Percentiles rank a stretch among this genome's conserved stretches.
phyloP scores from a whole-genome alignment of 2,888 invertebrate species.

The Nudaria mundana region DNA sequence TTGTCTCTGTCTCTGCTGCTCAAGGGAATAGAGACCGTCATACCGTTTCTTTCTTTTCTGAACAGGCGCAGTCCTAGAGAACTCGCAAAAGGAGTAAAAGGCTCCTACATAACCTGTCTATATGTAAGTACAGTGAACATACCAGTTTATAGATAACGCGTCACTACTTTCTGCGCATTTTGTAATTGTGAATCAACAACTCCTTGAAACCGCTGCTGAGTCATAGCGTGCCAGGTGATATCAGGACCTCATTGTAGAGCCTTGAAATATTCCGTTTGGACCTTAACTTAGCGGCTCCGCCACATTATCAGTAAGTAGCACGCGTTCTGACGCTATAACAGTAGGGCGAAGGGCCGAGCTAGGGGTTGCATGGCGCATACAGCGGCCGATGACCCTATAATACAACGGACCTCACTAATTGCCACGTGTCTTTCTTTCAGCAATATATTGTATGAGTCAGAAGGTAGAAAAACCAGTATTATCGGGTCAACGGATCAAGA shows the following conservation, averaged over 20 bases:
- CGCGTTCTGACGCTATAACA: slow-evolving; percentile 50
- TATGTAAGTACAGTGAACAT: slow-evolving; percentile 74
- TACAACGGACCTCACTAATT: slow-evolving; percentile 56
- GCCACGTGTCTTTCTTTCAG: slow-evolving; percentile 83
- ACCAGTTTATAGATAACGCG: slow-evolving; percentile 42
- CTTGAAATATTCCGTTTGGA: slow-evolving; percentile 39
- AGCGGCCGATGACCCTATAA: slow-evolving; percentile 70
- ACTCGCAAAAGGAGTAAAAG: slow-evolving; percentile 81
- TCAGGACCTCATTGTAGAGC: slow-evolving; percentile 29
- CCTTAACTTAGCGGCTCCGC: slow-evolving; percentile 38
- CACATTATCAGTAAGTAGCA: slow-evolving; percentile 49
- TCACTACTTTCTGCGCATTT: slow-evolving; percentile 39
- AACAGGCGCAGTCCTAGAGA: slow-evolving; percentile 80
- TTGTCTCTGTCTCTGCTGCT: slow-evolving; percentile 67
- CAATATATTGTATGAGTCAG: slow-evolving; percentile 99
- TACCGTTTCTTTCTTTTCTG: slow-evolving; percentile 79
- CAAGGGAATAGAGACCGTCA: slow-evolving; percentile 74
- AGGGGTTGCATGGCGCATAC: slow-evolving; percentile 33
- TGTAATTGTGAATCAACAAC: slow-evolving; percentile 27
- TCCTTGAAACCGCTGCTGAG: slow-evolving; percentile 41
- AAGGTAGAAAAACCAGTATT: slow-evolving; percentile 99
- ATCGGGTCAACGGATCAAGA: slow-evolving; percentile 99
- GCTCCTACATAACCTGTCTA: slow-evolving; percentile 82
- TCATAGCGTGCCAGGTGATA: slow-evolving; percentile 45
- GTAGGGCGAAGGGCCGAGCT: slow-evolving; percentile 39